Conservation (phyloP, 2,113 vertebrate genomes). For the Semnopithecus entellus region DNA sequence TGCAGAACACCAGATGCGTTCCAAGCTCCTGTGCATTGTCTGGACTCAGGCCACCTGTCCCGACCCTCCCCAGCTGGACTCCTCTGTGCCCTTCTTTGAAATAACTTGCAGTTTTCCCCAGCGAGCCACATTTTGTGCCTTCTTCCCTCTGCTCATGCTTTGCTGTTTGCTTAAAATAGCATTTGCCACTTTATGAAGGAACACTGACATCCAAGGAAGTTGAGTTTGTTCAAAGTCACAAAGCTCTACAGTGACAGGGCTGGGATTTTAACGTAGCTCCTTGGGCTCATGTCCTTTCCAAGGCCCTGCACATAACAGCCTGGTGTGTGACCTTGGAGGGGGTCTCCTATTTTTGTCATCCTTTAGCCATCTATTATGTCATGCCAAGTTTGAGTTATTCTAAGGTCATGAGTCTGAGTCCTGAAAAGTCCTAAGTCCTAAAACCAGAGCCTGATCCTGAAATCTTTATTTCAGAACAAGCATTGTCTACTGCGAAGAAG, state of each 20-base stretch:
- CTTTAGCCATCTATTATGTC: background rate
- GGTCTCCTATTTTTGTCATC: background rate
- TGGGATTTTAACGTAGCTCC: background rate
- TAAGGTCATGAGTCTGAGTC: background rate
- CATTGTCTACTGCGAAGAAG: background rate
- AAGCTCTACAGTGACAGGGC: background rate
- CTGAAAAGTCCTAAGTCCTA: background rate
- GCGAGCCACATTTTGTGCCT: background rate
- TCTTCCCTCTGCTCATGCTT: background rate
- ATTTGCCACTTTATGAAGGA: background rate
- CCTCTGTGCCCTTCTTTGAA: background rate
- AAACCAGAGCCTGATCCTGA: background rate
- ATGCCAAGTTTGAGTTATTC: background rate
- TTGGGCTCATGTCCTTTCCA: background rate
- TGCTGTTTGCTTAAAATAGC: background rate
- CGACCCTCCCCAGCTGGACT: background rate
- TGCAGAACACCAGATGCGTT: fast-evolving
- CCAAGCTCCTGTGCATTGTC: fast-evolving
- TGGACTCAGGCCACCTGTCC: background rate
- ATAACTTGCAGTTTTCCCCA: background rate
- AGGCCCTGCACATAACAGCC: background rate
- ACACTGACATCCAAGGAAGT: background rate
- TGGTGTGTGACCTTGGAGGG: background rate
- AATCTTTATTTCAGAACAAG: background rate
- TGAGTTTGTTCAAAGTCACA: background rate